Evolutionary conservation across 2,797 vertebrate genomes (phyloP).

Genomic region (Paguma larvata): DNA sequence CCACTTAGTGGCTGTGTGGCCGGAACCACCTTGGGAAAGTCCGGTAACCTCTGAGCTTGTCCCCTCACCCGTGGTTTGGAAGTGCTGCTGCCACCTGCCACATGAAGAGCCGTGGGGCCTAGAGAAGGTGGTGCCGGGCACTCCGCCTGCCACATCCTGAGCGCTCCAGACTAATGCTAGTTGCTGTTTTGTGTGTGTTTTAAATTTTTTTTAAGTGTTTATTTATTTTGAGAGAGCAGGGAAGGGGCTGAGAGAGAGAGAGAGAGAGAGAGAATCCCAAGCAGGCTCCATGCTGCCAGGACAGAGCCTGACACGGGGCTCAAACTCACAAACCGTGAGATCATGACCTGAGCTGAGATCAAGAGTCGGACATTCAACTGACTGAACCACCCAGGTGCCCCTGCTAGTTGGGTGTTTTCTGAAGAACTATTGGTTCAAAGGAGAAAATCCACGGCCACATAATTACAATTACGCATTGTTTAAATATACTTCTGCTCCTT

Average conservation of each 20-base stretch:
- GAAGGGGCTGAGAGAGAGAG: too few relatives aligned
- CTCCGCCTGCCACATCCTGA: background rate
- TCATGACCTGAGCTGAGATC: too few relatives aligned
- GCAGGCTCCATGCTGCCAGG: too few relatives aligned
- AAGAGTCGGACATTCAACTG: too few relatives aligned
- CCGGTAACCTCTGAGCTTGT: background rate
- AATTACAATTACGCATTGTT: background rate
- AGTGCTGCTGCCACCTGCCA: background rate
- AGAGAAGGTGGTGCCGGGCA: fast-evolving
- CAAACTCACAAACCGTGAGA: too few relatives aligned
- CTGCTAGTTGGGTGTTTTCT: background rate
- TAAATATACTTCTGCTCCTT: background rate
- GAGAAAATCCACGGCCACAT: background rate
- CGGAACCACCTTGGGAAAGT: background rate
- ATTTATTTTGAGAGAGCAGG: too few relatives aligned
- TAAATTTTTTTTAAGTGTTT: too few relatives aligned
- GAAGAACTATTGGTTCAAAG: background rate
- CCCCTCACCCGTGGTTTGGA: background rate
- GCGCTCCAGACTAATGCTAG: background rate
- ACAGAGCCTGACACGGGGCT: too few relatives aligned
- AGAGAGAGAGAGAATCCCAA: too few relatives aligned
- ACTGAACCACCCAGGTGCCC: too few relatives aligned
- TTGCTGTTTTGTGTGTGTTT: too few relatives aligned
- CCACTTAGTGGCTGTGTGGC: background rate
- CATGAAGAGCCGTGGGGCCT: fast-evolving